Evolutionary conservation across 2,888 invertebrate genomes (phyloP).

Genomic region (Artemia sp.): DNA sequence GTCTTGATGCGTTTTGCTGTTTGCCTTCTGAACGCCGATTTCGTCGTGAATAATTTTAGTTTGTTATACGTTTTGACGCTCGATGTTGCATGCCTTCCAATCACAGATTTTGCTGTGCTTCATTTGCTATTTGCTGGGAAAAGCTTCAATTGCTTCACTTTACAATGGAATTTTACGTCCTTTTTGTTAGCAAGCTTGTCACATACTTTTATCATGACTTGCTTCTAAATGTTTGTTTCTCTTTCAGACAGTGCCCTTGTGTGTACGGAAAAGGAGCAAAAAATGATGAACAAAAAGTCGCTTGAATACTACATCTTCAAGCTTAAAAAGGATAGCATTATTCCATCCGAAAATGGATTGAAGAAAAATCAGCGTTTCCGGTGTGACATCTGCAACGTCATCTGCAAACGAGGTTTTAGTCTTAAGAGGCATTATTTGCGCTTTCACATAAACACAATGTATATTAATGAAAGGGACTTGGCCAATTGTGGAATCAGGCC

Average conservation of each 20-base stretch:
- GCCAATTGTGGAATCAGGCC: slow-evolving; percentile 33
- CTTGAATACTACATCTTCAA: slow-evolving; percentile 9
- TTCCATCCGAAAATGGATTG: slow-evolving; percentile 7
- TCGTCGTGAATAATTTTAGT: too few species aligned
- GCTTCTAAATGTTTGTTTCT: not conserved
- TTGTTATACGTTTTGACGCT: too few species aligned
- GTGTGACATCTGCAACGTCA: slow-evolving; percentile 37
- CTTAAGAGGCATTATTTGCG: slow-evolving; percentile 37
- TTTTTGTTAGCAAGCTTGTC: too few species aligned
- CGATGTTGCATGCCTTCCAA: too few species aligned
- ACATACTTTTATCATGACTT: not conserved
- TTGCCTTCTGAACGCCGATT: too few species aligned
- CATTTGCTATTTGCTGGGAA: too few species aligned
- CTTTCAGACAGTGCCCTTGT: not conserved
- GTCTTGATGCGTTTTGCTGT: too few species aligned
- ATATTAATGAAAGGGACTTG: slow-evolving; percentile 33
- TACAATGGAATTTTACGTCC: too few species aligned
- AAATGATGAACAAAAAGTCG: slow-evolving; percentile 1
- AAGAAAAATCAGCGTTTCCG: slow-evolving; percentile 14
- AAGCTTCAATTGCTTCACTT: too few species aligned
- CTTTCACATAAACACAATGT: slow-evolving; percentile 35
- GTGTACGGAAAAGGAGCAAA: not conserved
- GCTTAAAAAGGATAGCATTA: slow-evolving; percentile 3
- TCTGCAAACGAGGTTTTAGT: slow-evolving; percentile 36
- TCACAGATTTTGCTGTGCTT: too few species aligned